These are phyloP conservation scores for Leucoraja erinaceus DNA, from an alignment of 2,113 vertebrate species.

Conservation along the genomic window DNA sequence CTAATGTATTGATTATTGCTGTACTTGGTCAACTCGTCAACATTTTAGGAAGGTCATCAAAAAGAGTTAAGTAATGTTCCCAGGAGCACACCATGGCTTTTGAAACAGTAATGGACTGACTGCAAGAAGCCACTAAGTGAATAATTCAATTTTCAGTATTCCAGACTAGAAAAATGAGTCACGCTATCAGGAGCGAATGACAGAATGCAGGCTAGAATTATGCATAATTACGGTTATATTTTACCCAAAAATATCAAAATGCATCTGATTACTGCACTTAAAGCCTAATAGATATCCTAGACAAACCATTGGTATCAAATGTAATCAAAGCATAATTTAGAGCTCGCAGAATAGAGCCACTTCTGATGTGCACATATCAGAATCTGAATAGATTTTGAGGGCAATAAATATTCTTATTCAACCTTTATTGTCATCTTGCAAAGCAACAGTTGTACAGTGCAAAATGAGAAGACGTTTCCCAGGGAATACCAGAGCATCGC, in stretches of 20 bases:
- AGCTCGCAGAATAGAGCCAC: not conserved
- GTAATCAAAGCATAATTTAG: slow-evolving; percentile 10
- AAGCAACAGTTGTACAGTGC: no score
- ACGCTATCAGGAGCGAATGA: slow-evolving; percentile 8
- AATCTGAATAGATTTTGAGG: not conserved
- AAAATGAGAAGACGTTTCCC: no score
- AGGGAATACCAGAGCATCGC: no score
- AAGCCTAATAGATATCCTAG: slow-evolving; percentile 4
- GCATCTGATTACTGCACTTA: slow-evolving; percentile 23
- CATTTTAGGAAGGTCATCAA: slow-evolving; percentile 36
- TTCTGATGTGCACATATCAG: not conserved
- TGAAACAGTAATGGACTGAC: slow-evolving; percentile 38
- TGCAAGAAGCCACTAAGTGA: slow-evolving; percentile 37
- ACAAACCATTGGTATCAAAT: slow-evolving; percentile 17
- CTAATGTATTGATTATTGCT: slow-evolving; percentile 36
- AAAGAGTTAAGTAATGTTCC: slow-evolving; percentile 38
- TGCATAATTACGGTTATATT: slow-evolving; percentile 29
- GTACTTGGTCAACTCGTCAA: slow-evolving; percentile 38
- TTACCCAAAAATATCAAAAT: slow-evolving; percentile 29
- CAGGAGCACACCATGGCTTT: slow-evolving; percentile 31
- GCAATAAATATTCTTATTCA: slow-evolving; percentile 1
- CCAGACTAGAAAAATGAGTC: slow-evolving; percentile 25
- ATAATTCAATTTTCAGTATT: slow-evolving; percentile 37
- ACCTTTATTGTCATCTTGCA: no score
- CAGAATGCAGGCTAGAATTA: slow-evolving; percentile 17